Percentiles rank a stretch among this genome's conserved stretches.
phyloP scores from a whole-genome alignment of 2,113 vertebrate species.

The Stictonetta naevosa region DNA sequence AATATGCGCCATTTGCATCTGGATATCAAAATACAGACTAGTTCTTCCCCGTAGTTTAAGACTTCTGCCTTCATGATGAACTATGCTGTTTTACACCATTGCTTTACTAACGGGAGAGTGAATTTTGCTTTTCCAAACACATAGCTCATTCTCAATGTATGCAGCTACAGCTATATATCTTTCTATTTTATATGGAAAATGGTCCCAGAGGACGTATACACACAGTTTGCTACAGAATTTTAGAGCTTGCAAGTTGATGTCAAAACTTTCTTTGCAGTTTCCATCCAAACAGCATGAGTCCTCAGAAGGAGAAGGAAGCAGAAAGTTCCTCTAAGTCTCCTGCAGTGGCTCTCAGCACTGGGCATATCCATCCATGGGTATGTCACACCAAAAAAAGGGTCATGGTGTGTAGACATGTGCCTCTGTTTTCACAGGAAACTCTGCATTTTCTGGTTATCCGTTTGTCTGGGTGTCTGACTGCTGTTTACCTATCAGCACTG shows the following conservation, averaged over 20 bases:
- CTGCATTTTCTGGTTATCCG: neutral
- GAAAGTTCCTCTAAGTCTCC: neutral
- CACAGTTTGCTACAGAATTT: neutral
- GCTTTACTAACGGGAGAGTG: neutral
- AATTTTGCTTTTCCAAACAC: neutral
- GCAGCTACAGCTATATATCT: neutral
- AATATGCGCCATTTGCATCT: neutral
- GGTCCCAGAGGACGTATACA: neutral
- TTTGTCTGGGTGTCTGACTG: neutral
- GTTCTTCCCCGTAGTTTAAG: neutral
- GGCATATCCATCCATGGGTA: neutral
- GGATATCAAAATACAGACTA: neutral
- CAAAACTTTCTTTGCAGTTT: neutral
- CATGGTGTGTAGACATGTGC: accelerated
- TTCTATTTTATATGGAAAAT: neutral
- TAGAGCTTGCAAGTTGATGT: neutral
- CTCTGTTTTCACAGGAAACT: neutral
- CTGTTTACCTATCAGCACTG: neutral
- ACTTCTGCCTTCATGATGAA: neutral
- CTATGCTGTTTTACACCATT: neutral
- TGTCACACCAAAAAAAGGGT: neutral
- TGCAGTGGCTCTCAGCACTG: neutral
- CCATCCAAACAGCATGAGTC: neutral
- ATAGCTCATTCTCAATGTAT: neutral
- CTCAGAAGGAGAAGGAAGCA: accelerated